A percentile compares a stretch with the other conserved stretches of the same genome.
Evolutionary conservation across 2,888 invertebrate species (phyloP).

Genomic region (Parthenolecanium corni): DNA sequence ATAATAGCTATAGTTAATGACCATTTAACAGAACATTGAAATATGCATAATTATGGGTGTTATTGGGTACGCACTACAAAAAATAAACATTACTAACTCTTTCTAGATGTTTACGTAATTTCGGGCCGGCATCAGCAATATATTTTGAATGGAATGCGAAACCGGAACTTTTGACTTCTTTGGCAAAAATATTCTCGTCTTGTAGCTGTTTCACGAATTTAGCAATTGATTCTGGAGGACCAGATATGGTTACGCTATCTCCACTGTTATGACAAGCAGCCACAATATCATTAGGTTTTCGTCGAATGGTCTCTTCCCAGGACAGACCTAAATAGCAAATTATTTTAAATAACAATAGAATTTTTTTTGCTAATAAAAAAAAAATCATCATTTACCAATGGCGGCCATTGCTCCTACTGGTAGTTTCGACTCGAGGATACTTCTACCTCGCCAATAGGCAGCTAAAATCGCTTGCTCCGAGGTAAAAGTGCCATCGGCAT

Average conservation of each 20-base stretch:
- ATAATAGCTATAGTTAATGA: no score
- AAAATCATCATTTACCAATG: slow-evolving; percentile 47
- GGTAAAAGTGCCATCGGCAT: slow-evolving; percentile 73
- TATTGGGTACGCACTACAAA: not conserved
- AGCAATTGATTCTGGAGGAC: slow-evolving; percentile 58
- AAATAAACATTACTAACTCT: slow-evolving; percentile 37
- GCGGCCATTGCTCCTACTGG: slow-evolving; percentile 81
- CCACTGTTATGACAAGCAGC: slow-evolving; percentile 91
- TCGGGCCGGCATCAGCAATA: slow-evolving; percentile 73
- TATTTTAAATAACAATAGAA: not conserved
- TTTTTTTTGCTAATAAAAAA: not conserved
- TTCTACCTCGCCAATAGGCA: slow-evolving; percentile 85
- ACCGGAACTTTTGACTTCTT: slow-evolving; percentile 65
- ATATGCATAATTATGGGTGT: no score
- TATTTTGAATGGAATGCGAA: slow-evolving; percentile 90
- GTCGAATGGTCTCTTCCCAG: slow-evolving; percentile 66
- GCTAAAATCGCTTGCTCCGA: slow-evolving; percentile 87
- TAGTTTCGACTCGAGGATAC: slow-evolving; percentile 63
- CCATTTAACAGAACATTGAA: no score
- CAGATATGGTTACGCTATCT: slow-evolving; percentile 91
- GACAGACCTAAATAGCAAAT: slow-evolving; percentile 44
- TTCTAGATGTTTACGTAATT: slow-evolving; percentile 62
- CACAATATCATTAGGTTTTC: slow-evolving; percentile 64
- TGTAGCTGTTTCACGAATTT: slow-evolving; percentile 58
- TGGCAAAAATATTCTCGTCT: slow-evolving; percentile 68